Evolutionary conservation across 2,797 vertebrate species (phyloP).

Genomic region (Streptopelia turtur): DNA sequence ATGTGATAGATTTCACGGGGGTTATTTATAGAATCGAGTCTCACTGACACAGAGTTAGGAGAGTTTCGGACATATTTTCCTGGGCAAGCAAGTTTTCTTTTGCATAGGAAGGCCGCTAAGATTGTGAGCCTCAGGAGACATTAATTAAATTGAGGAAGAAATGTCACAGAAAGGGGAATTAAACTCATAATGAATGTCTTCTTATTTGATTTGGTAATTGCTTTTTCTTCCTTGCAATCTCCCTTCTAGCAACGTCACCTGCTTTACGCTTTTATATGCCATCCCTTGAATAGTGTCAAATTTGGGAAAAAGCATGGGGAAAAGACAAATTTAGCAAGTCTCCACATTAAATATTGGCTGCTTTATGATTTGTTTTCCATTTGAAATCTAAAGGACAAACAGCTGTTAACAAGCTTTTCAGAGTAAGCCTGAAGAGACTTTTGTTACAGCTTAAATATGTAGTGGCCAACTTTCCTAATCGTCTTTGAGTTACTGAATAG

Average conservation of each 20-base stretch:
- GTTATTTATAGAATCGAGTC: conserved; percentile 70
- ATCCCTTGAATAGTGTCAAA: neutral
- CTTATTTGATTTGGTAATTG: conserved; percentile 4
- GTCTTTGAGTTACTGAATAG: conserved; percentile 3
- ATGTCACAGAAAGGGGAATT: conserved; percentile 24
- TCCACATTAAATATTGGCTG: neutral
- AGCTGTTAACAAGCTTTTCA: conserved; percentile 33
- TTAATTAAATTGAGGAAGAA: conserved; percentile 45
- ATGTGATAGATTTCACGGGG: conserved; percentile 61
- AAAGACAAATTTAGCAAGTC: neutral
- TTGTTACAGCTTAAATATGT: conserved; percentile 24
- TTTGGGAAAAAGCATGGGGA: neutral
- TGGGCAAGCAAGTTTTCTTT: conserved; percentile 43
- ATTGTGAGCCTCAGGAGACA: conserved; percentile 1
- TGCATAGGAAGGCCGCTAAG: neutral
- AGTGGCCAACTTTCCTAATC: neutral
- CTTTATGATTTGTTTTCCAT: conserved; percentile 21
- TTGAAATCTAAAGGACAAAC: neutral
- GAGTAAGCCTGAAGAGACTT: neutral
- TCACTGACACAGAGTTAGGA: conserved; percentile 46
- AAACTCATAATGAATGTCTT: conserved; percentile 27
- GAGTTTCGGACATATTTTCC: conserved; percentile 52
- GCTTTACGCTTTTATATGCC: neutral
- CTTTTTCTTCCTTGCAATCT: neutral
- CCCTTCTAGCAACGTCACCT: neutral